Base-by-base conservation (phyloP, 2,113 vertebrate genomes). In the Ceyx margarethae region DNA sequence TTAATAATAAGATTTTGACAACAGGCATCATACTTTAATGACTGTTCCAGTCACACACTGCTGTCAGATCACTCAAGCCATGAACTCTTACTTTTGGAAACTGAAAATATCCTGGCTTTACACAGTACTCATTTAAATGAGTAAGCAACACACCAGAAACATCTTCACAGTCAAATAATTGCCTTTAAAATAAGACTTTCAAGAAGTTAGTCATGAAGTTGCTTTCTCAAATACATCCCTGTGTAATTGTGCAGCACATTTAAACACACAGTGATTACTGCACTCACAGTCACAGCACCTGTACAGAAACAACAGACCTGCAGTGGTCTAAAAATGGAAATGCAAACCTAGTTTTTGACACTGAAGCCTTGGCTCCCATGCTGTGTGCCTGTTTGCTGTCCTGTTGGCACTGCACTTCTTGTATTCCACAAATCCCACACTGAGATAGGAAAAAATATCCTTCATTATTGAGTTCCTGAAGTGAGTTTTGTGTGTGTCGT, bases 1-100 rank as follows among this genome's bases (percentile, higher is more conserved):
- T 95, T 93, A 90, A 75, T 94, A 91, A 85, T 91, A 43, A 0
- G 22, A 75, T 78, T 95, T 81, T 95, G 91, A 94, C 90, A 95
- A 65, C 65, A 93, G 79, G 16, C 82, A 71, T 93, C 87, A 22
- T 73, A 64, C 50, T 92, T 80, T 81, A 85, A 81, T 88, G 87
- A 86, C 90, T 91, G 73, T 78, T 95, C 22, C 54, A 67, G 85
- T 83, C 91, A 75, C 68, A 72, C 16, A 3, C 61, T 48, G 68
- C 90, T 95, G 90, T 93, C 85, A 95, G 62, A 58, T 77, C 89
- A 43, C 46, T 75, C 65, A 74, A 91, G 57, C 57, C 83, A 72
- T 0, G 0, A 88, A 53, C 72, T 87, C 67, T 50, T 91, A 28
- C 56, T 90, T 93, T 71, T 19, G 14, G 53, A 81, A 91, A 80